Conservation (phyloP, 2,888 invertebrate genomes). For the Embidobia sp. region DNA sequence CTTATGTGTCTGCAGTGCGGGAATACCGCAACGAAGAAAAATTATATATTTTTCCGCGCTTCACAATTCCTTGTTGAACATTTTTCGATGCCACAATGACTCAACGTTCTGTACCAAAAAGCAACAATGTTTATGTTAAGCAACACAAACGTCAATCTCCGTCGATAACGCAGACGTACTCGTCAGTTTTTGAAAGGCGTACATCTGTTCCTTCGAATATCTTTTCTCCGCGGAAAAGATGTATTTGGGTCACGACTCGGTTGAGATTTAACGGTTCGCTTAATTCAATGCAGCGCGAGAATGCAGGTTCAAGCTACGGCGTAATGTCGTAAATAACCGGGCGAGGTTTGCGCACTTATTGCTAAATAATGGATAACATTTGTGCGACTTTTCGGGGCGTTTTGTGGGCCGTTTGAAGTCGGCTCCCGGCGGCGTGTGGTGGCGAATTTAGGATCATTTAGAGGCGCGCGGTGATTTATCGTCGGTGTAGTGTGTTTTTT, state of each 20-base stretch:
- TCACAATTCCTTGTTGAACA: too few relatives aligned
- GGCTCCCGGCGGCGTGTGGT: conserved; percentile 27
- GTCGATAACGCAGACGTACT: conserved; percentile 1
- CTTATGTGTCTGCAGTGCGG: too few relatives aligned
- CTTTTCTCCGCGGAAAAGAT: conserved; percentile 8
- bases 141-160: not conserved
- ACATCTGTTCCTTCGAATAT: conserved; percentile 9
- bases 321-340: not conserved
- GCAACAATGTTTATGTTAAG: too few relatives aligned
- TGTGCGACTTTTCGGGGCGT: conserved; percentile 9
- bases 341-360: conserved; percentile 7
- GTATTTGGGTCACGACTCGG: conserved; percentile 16
- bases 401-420: conserved; percentile 31
- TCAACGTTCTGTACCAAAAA: too few relatives aligned
- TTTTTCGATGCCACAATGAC: too few relatives aligned
- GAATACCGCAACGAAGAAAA: too few relatives aligned
- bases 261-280: conserved; percentile 9
- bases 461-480: conserved; percentile 41
- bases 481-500: conserved; percentile 47
- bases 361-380: conserved; percentile 7
- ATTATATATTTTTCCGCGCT: too few relatives aligned
- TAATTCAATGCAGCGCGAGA: conserved; percentile 6
- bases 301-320: not conserved
- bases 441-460: conserved; percentile 50
- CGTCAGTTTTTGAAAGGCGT: not conserved